A percentile compares a stretch with the other conserved stretches of the same genome.
Conservation (phyloP, 2,888 invertebrate species). For the Drosophila phalerata region DNA sequence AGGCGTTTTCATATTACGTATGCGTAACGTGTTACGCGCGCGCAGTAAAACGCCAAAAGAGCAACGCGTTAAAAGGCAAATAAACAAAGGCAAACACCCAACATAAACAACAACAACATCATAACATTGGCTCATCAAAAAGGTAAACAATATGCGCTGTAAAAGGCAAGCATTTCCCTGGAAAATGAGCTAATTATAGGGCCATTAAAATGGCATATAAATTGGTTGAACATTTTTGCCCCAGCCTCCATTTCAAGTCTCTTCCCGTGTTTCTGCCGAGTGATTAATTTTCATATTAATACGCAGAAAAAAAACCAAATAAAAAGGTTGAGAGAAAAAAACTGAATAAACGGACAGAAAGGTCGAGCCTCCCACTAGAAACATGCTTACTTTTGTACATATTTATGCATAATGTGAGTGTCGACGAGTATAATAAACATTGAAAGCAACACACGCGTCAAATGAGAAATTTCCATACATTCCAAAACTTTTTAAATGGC, state of each 20-base stretch:
- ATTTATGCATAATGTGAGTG: constrained; percentile 75
- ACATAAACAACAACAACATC: constrained; percentile 32
- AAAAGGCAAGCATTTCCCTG: constrained; percentile 50
- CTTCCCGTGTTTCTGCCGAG: constrained; percentile 40
- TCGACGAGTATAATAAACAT: constrained; percentile 73
- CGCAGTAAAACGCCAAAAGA: constrained; percentile 58
- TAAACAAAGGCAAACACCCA: constrained; percentile 53
- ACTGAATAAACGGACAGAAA: constrained; percentile 49
- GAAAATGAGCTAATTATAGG: constrained; percentile 75
- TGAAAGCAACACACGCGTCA: constrained; percentile 63
- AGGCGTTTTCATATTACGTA: constrained; percentile 64
- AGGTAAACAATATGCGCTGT: constrained; percentile 56
- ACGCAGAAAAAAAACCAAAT: constrained; percentile 26
- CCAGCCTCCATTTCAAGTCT: constrained; percentile 2
- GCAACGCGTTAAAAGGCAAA: constrained; percentile 59
- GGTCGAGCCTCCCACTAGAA: constrained; percentile 53
- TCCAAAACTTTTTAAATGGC: constrained; percentile 51
- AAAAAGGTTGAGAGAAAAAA: constrained; percentile 15
- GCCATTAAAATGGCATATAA: constrained; percentile 68
- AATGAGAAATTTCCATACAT: constrained; percentile 67
- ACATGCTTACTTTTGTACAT: constrained; percentile 62
- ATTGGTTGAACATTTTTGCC: constrained; percentile 46
- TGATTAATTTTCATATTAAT: constrained; percentile 79
- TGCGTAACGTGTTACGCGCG: constrained; percentile 63
- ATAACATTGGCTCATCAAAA: constrained; percentile 30